Evolutionary conservation across 1,140 invertebrate genomes (phyloP), one percentile per base, ranked within the genome.

Genomic region (Cardiocondyla obscurior): DNA sequence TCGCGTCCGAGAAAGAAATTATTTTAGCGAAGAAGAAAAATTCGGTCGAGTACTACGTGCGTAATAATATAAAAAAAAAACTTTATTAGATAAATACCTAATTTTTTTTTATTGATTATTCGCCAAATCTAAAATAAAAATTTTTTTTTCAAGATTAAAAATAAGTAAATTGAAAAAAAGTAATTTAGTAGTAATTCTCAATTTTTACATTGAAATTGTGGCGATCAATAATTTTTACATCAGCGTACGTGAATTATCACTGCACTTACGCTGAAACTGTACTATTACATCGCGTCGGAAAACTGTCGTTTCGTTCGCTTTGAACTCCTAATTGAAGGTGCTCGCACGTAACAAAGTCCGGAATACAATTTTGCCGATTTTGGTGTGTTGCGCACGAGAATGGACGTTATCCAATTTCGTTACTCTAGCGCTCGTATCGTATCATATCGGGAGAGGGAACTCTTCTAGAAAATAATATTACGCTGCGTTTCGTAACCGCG

Each of bases 381-480:
- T 30, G 74, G 74, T 69, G 60, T 77, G 74, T 77, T 79, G 60
- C 60, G 22, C 74, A 39, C 74, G 60, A 79, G 74, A 69, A 79
- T 79, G 62, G 36, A 79, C 33, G 62, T 79, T 79, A 79, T 79
- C 62, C 74, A 67, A 79, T 79, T 67, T 39, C 46, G 74, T 39
- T 39, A 65, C 33, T 67, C 19, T 46, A 69, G n/a, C 33, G 62
- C 30, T 79, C 74, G 33, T 79, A 79, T 79, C 62, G 74, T 33
- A 16, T 51, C 74, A 62, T 79, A 79, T 79, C 74, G 58, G 25
- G 58, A 62, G 74, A 67, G 62, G 62, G 33, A 79, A 69, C 46
- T 79, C 74, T 79, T 53, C 46, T 79, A 79, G 74, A 79, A 79
- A 79, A 79, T 79, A 69, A 67, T 79, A 79, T 79, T 79, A 79